These are phyloP conservation scores for Druceiella hillmani DNA, from an alignment of 2,888 invertebrate genomes.

Conservation along the genomic window DNA sequence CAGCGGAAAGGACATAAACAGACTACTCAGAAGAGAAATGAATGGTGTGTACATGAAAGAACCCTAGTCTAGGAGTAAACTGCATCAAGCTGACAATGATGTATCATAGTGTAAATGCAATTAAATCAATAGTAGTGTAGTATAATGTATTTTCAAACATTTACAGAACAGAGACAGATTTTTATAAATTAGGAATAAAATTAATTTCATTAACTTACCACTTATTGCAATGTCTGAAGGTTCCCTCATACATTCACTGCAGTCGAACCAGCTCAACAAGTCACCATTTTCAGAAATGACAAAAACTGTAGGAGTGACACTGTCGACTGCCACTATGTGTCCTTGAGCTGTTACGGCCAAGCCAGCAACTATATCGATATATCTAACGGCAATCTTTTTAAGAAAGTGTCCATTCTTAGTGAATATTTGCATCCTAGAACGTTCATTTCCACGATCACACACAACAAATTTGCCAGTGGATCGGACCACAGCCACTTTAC, in stretches of 20 bases:
- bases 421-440: slow-evolving; percentile 96
- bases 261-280: slow-evolving; percentile 93
- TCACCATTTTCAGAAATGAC: slow-evolving; percentile 90
- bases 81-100: no score
- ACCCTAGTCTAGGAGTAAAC: no score
- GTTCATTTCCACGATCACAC: slow-evolving; percentile 94
- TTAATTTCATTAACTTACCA: slow-evolving; percentile 49
- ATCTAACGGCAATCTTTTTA: slow-evolving; percentile 85
- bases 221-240: slow-evolving; percentile 95
- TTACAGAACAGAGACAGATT: no score
- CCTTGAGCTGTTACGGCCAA: slow-evolving; percentile 89
- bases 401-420: slow-evolving; percentile 93
- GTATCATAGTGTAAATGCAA: no score
- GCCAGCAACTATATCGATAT: slow-evolving; percentile 90
- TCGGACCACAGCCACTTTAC: slow-evolving; percentile 90
- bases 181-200: no score
- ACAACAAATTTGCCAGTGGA: slow-evolving; percentile 90
- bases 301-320: slow-evolving; percentile 95
- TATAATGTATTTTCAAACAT: no score
- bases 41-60: no score
- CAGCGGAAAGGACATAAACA: no score
- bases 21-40: no score
- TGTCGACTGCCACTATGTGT: slow-evolving; percentile 94
- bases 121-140: no score
- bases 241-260: slow-evolving; percentile 96